These are phyloP conservation scores for Centropus unirufus DNA, from an alignment of 2,113 vertebrate genomes.

Conservation along the genomic window DNA sequence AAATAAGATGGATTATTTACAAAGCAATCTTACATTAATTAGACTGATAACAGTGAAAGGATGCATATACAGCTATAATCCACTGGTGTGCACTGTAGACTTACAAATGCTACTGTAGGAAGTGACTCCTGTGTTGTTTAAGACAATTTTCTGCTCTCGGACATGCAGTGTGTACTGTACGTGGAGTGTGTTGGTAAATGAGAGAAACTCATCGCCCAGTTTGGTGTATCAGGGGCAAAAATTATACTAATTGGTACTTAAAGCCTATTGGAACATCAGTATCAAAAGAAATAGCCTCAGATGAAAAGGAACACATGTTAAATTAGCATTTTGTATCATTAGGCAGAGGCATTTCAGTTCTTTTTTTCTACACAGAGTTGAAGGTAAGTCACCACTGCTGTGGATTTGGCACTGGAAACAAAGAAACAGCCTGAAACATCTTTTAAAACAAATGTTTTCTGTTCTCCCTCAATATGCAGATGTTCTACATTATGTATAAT, in stretches of 20 bases:
- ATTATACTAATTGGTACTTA: not conserved
- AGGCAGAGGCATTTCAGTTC: not conserved
- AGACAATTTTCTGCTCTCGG: not conserved
- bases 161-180: not conserved
- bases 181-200: not conserved
- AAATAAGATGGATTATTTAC: not conserved
- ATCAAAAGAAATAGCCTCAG: not conserved
- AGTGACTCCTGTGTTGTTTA: not conserved
- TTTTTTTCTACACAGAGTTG: not conserved
- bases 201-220: not conserved
- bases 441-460: not conserved
- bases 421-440: not conserved
- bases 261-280: not conserved
- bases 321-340: not conserved
- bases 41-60: not conserved
- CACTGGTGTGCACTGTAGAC: conserved; percentile 75
- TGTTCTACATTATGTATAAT: not conserved
- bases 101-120: conserved; percentile 19
- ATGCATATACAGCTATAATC: conserved; percentile 20
- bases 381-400: not conserved
- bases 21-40: not conserved
- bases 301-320: not conserved
- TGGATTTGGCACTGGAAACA: not conserved
- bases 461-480: not conserved
- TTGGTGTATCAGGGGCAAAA: not conserved